These are phyloP conservation scores for Pterois miles DNA, from an alignment of 2,797 vertebrate species.

Conservation along the genomic window DNA sequence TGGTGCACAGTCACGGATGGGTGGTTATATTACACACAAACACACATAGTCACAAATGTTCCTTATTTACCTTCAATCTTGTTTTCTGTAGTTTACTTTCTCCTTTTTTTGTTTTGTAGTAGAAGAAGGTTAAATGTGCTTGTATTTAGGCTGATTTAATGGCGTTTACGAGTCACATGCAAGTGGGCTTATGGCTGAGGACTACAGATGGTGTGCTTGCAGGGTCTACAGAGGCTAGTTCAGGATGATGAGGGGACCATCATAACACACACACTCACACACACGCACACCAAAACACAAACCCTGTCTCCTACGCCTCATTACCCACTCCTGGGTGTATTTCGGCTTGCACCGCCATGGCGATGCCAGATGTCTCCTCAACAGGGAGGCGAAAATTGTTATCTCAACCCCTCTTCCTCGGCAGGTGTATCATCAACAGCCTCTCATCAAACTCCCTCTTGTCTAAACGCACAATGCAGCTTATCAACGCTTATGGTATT, in stretches of 20 bases:
- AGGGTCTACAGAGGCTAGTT: slow-evolving; percentile 58
- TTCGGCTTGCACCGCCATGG: slow-evolving; percentile 63
- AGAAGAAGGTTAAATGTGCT: slow-evolving; percentile 50
- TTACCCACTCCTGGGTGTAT: slow-evolving; percentile 75
- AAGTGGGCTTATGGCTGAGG: slow-evolving; percentile 58
- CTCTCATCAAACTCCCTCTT: slow-evolving; percentile 53
- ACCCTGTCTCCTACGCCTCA: slow-evolving; percentile 71
- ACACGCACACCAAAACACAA: slow-evolving; percentile 50
- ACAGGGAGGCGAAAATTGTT: slow-evolving; percentile 70
- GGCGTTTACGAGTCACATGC: slow-evolving; percentile 54
- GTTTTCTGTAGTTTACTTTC: not conserved
- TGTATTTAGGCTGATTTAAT: slow-evolving; percentile 69
- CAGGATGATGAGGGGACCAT: slow-evolving; percentile 32
- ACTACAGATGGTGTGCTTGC: slow-evolving; percentile 75
- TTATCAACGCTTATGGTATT: slow-evolving; percentile 14
- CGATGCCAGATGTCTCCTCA: slow-evolving; percentile 76
- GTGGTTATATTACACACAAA: not conserved
- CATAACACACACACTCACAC: slow-evolving; percentile 37
- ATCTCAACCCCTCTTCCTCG: slow-evolving; percentile 59
- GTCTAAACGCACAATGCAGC: slow-evolving; percentile 56
- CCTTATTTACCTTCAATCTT: not conserved
- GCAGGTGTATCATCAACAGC: slow-evolving; percentile 66
- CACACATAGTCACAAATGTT: not conserved
- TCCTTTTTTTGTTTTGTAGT: not conserved
- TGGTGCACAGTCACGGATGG: slow-evolving; percentile 25